Base-by-base conservation (phyloP, 2,888 invertebrate species). In the Meliscaeva auricollis region DNA sequence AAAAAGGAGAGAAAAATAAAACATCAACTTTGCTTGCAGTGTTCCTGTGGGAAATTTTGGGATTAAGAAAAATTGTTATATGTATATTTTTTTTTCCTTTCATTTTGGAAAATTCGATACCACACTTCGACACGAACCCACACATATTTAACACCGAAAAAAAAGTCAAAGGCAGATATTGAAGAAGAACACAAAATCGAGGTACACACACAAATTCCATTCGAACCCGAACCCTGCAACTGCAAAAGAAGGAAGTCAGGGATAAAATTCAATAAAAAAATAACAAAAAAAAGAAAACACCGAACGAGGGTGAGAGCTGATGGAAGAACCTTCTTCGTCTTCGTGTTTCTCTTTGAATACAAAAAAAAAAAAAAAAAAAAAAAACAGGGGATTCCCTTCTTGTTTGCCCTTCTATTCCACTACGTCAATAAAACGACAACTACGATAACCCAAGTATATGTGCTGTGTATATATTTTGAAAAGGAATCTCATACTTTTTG, bases 21-120 rank as follows among this genome's bases (percentile, higher is more conserved):
- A 54, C 56, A 64, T 64, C 56, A 68, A 66, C 74, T 52, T 44
- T 72, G 62, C 69, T 52, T 35, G 60, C 73, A 74, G 70, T 50
- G 66, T 80, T 85, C 84, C 84, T 85, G 84, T 85, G 84, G 84
- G 84, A 85, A 85, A 85, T 80, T 80, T 85, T 85, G 44, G 84
- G 75, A 85, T 85, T 76, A 75, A 80, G 80, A 76, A 85, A 72
- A 30, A 56, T 52, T 38, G 52, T 56, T 41, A 74, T 75, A 54
- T 32, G 15, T 69, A 35, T 68, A 50, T 79, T 73, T 62, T 74
- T 38, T 38, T 38, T 38, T 13, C 3, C 1, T 13, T 48, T 69
- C 38, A 52, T 74, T 74, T 60, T 32, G 79, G 72, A 80, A 84
- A 85, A 85, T 80, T 85, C 76, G 75, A 85, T 80, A 80, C 80